phyloP scores from a whole-genome alignment of 2,113 vertebrate genomes.

The Lathamus discolor region DNA sequence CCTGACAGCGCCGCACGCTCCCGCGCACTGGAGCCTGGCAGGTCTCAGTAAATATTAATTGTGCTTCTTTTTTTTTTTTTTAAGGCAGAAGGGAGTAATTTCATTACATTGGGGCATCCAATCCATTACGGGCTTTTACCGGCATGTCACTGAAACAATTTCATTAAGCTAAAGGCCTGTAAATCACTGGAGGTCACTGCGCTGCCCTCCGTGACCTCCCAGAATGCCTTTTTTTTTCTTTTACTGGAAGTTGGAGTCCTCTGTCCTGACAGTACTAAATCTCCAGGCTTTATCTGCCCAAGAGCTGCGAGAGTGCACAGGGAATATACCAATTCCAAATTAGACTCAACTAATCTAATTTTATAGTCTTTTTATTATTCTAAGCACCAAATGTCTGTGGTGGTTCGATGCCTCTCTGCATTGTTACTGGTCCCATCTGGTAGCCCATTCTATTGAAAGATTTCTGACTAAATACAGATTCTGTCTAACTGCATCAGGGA shows the following conservation, averaged over 20 bases:
- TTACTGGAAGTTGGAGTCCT: constrained; percentile 91
- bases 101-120: constrained; percentile 99
- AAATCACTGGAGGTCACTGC: constrained; percentile 96
- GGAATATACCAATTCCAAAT: constrained; percentile 84
- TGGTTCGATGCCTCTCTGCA: constrained; percentile 82
- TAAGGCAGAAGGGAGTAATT: constrained; percentile 98
- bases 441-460: constrained; percentile 75
- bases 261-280: constrained; percentile 82
- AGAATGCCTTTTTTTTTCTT: constrained; percentile 81
- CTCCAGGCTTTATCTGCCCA: constrained; percentile 82
- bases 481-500: constrained; percentile 67
- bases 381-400: constrained; percentile 89
- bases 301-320: constrained; percentile 76
- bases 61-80: constrained; percentile 78
- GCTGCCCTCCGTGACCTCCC: constrained; percentile 83
- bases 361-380: constrained; percentile 95
- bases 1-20: constrained; percentile 75
- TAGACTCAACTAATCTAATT: constrained; percentile 90
- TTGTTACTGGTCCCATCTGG: constrained; percentile 87
- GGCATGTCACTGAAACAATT: constrained; percentile 99
- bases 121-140: constrained; percentile 99
- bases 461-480: constrained; percentile 74
- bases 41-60: constrained; percentile 99
- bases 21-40: constrained; percentile 85
- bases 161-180: constrained; percentile 99